Percentiles rank a stretch among this genome's conserved stretches.
Conservation (phyloP, 2,797 vertebrate genomes). For the Intellagama lesueurii region DNA sequence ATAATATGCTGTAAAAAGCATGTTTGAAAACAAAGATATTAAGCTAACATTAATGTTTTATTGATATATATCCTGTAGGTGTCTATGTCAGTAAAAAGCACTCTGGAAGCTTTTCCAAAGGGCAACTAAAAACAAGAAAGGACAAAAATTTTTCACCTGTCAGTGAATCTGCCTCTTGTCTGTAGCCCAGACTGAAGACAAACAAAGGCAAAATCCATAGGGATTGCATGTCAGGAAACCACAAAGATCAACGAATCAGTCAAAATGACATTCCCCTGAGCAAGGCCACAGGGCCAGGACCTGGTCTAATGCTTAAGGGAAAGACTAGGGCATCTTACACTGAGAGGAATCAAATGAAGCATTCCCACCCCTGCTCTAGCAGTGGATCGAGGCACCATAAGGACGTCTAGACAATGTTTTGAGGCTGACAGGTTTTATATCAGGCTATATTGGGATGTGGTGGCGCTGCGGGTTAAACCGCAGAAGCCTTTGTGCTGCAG, state of each 20-base stretch:
- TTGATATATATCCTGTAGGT: not conserved
- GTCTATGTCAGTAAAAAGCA: not conserved
- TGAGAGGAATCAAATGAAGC: not conserved
- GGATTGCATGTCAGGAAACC: not conserved
- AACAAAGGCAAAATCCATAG: not conserved
- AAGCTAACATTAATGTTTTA: not conserved
- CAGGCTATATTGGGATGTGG: too few species aligned
- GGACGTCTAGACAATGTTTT: not conserved
- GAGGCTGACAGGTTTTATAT: not conserved
- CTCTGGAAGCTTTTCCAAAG: not conserved
- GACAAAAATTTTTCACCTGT: not conserved
- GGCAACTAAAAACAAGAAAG: not conserved
- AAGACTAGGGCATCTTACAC: not conserved
- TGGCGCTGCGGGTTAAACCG: too few species aligned
- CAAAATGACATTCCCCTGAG: not conserved
- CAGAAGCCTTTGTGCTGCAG: too few species aligned
- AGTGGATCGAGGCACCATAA: not conserved
- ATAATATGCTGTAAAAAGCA: not conserved
- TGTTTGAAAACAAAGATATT: not conserved
- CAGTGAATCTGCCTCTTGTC: not conserved
- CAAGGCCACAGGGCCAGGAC: not conserved
- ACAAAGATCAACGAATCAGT: not conserved
- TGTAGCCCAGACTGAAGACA: not conserved
- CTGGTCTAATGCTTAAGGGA: not conserved
- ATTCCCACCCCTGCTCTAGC: not conserved